Conservation (phyloP, 2,113 vertebrate species). For the Amblyopsis rosae region DNA sequence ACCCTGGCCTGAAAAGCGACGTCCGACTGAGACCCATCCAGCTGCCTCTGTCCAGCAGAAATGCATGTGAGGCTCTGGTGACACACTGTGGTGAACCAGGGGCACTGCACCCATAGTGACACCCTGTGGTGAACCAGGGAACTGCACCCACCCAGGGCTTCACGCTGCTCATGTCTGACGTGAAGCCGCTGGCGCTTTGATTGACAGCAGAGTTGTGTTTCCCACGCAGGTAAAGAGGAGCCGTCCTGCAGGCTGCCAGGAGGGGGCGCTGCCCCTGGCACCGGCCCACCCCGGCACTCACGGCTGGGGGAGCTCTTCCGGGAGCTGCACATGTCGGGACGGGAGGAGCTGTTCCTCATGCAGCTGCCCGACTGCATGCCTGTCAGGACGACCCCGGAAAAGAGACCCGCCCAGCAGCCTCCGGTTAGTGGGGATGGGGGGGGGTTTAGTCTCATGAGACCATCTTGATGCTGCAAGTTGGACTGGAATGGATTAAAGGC, state of each 20-base stretch:
- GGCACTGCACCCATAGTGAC: not conserved
- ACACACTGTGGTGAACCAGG: not conserved
- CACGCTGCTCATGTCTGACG: not conserved
- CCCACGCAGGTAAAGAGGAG: conserved; percentile 53
- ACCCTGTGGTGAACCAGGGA: no score
- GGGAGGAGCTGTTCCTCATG: conserved; percentile 77
- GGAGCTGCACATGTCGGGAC: conserved; percentile 63
- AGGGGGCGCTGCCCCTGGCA: not conserved
- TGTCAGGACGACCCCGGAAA: conserved; percentile 32
- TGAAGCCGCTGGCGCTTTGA: not conserved
- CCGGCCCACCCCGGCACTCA: conserved; percentile 28
- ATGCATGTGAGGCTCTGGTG: conserved; percentile 48
- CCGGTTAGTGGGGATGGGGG: conserved; percentile 51
- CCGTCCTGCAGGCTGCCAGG: not conserved
- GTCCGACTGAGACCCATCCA: conserved; percentile 71
- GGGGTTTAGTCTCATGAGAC: no score
- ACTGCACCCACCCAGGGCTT: no score
- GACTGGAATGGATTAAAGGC: no score
- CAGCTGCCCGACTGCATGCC: conserved; percentile 79
- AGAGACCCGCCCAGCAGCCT: conserved; percentile 42
- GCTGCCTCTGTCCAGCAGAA: conserved; percentile 68
- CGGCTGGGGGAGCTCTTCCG: conserved; percentile 65
- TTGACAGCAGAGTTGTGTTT: no score
- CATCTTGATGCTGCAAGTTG: no score
- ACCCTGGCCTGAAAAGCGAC: conserved; percentile 74